Conservation (phyloP, 1,140 invertebrate genomes). For the Idris sp. region DNA sequence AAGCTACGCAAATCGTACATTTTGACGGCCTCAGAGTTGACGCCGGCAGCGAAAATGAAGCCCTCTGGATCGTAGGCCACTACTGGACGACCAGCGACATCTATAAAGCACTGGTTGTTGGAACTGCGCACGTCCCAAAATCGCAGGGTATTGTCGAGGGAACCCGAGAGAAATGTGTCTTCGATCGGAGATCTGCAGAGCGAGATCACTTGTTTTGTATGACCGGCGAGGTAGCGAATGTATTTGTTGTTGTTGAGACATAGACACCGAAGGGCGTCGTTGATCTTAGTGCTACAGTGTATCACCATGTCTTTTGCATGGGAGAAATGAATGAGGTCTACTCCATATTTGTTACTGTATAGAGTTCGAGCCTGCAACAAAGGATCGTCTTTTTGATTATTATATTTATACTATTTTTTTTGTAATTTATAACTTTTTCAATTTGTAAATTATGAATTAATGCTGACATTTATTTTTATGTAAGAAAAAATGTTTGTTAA, state of each 20-base stretch:
- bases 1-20: constrained; percentile 94
- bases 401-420: no score
- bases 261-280: constrained; percentile 98
- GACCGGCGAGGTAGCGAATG: constrained; percentile 94
- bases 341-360: constrained; percentile 81
- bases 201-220: constrained; percentile 98
- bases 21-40: constrained; percentile 98
- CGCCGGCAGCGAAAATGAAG: constrained; percentile 98
- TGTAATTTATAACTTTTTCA: no score
- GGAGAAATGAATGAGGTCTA: constrained; percentile 98
- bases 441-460: no score
- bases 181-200: constrained; percentile 98
- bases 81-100: constrained; percentile 95
- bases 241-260: constrained; percentile 99
- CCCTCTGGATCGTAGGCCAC: constrained; percentile 99
- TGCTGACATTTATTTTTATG: no score
- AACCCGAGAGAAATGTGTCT: constrained; percentile 99
- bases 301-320: constrained; percentile 98
- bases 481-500: no score
- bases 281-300: constrained; percentile 99
- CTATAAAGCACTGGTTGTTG: constrained; percentile 98
- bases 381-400: no score
- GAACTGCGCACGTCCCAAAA: constrained; percentile 98
- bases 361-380: constrained; percentile 37
- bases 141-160: constrained; percentile 96